Evolutionary conservation across 64 coral and sea anemone species (phyloP).

Genomic region (Hydrozoanthus tunicans): DNA sequence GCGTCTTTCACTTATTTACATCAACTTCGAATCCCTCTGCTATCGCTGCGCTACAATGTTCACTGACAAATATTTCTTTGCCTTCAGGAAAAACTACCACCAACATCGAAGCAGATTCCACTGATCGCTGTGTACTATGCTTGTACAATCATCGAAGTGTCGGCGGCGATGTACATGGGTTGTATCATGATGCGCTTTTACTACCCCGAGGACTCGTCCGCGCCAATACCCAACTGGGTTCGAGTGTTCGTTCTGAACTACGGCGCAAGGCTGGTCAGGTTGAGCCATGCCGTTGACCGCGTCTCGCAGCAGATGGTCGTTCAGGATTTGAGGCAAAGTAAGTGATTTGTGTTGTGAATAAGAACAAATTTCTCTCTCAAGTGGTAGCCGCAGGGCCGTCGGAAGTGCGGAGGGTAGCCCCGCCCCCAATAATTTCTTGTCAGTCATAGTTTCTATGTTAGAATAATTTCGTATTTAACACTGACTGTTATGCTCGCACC

Average conservation of each 20-base stretch:
- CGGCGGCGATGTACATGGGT: conserved; percentile 86
- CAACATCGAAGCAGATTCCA: conserved; percentile 89
- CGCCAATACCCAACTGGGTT: conserved; percentile 78
- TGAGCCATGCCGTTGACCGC: conserved; percentile 60
- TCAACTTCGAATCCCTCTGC: no score
- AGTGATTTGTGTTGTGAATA: not conserved
- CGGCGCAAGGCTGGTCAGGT: conserved; percentile 74
- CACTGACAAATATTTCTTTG: not conserved
- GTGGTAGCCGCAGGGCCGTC: no score
- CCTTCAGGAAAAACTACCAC: conserved; percentile 80
- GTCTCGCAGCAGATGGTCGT: conserved; percentile 73
- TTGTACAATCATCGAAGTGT: conserved; percentile 91
- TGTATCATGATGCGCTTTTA: conserved; percentile 92
- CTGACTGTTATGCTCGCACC: no score
- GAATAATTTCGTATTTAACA: no score
- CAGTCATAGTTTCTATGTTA: not conserved
- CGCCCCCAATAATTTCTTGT: not conserved
- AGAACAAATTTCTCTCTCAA: not conserved
- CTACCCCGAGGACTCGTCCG: conserved; percentile 68
- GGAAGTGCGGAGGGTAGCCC: no score
- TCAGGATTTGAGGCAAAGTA: conserved; percentile 78
- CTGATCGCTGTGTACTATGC: conserved; percentile 88
- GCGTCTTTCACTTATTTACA: no score
- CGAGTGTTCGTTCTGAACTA: conserved; percentile 80
- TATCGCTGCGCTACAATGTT: no score